Conservation (phyloP, 1,140 invertebrate species). For the Aphelenchoides avenae region DNA sequence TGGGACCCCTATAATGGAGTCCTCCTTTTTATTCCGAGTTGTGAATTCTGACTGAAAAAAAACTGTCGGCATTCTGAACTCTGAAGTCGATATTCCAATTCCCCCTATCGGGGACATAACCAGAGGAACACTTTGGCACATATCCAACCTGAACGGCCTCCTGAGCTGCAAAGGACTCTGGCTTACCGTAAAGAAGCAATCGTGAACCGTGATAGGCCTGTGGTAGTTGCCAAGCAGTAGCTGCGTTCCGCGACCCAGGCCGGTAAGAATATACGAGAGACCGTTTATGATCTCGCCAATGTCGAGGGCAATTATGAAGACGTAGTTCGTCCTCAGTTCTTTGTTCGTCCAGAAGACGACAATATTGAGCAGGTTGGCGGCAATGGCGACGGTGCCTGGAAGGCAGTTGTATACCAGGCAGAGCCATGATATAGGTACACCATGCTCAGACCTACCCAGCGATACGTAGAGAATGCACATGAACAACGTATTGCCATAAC, state of each 20-base stretch:
- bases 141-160: too few species aligned
- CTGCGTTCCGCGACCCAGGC: slow-evolving; percentile 17
- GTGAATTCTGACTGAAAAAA: too few species aligned
- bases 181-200: slow-evolving; percentile 25
- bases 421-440: too few species aligned
- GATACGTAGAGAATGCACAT: slow-evolving; percentile 17
- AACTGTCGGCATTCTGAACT: too few species aligned
- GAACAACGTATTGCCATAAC: slow-evolving; percentile 9
- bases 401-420: too few species aligned
- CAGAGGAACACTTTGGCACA: too few species aligned
- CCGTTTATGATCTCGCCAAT: slow-evolving; percentile 26
- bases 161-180: too few species aligned
- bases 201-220: slow-evolving; percentile 14
- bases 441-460: slow-evolving; percentile 15
- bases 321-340: slow-evolving; percentile 21
- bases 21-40: too few species aligned
- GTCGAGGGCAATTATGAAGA: slow-evolving; percentile 21
- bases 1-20: too few species aligned
- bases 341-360: slow-evolving; percentile 19
- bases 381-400: slow-evolving; percentile 23
- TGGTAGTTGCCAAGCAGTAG: slow-evolving; percentile 5
- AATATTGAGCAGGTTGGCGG: slow-evolving; percentile 19
- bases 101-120: too few species aligned
- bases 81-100: too few species aligned
- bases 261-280: slow-evolving; percentile 23